phyloP scores from a whole-genome alignment of 2,888 invertebrate species.

The Scaptomyza cyrtandrae region DNA sequence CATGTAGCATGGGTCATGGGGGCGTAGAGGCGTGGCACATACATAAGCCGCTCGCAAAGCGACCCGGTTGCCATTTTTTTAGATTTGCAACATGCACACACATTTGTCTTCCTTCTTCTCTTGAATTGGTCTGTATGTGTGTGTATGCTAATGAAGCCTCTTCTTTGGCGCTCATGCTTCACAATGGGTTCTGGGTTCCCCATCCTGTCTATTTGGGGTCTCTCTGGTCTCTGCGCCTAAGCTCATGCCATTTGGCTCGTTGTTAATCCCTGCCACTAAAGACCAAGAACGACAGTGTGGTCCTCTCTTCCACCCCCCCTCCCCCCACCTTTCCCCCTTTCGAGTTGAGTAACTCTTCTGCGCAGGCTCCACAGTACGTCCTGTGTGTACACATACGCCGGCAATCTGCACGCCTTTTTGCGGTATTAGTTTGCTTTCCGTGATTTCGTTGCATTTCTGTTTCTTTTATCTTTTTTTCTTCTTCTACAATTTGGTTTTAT shows the following conservation, averaged over 20 bases:
- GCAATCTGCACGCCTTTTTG: slow-evolving; percentile 80
- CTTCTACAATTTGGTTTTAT: slow-evolving; percentile 27
- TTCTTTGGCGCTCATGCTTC: slow-evolving; percentile 61
- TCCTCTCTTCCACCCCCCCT: neutral
- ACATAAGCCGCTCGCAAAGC: slow-evolving; percentile 48
- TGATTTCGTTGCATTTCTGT: slow-evolving; percentile 79
- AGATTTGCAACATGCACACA: slow-evolving; percentile 2
- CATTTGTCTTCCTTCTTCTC: neutral
- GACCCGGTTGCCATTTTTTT: slow-evolving; percentile 33
- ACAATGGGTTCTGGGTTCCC: slow-evolving; percentile 11
- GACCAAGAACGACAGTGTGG: slow-evolving; percentile 60
- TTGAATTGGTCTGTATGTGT: slow-evolving; percentile 14
- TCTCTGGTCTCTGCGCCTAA: slow-evolving; percentile 59
- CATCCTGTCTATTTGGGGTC: neutral
- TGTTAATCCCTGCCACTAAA: slow-evolving; percentile 79
- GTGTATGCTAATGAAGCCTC: slow-evolving; percentile 78
- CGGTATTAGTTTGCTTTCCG: slow-evolving; percentile 83
- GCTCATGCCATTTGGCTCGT: slow-evolving; percentile 77
- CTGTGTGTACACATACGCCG: slow-evolving; percentile 26
- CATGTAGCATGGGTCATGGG: slow-evolving; percentile 20
- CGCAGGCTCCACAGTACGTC: slow-evolving; percentile 45
- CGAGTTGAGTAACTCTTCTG: slow-evolving; percentile 28
- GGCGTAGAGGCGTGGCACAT: slow-evolving; percentile 35
- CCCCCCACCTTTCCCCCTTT: neutral
- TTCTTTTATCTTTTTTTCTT: slow-evolving; percentile 17